These are phyloP conservation scores for Acromyrmex echinatior DNA, from an alignment of 1,140 invertebrate genomes.

Conservation along the genomic window DNA sequence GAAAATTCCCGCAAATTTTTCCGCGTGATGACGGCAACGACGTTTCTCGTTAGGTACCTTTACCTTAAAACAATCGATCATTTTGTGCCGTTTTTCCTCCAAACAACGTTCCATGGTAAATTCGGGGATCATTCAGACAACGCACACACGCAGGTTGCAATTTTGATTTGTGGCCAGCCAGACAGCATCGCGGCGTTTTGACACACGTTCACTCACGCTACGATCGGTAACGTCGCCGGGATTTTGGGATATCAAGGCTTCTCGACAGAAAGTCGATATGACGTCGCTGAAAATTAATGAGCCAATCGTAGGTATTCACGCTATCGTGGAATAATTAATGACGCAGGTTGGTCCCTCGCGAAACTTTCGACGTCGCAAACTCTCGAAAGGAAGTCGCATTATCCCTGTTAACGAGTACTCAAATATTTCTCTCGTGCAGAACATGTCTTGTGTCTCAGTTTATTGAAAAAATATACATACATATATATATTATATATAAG, in stretches of 20 bases:
- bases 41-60: not conserved
- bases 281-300: constrained; percentile 76
- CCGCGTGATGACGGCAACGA: not conserved
- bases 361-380: constrained; percentile 53
- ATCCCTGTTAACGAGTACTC: constrained; percentile 42
- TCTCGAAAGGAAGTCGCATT: constrained; percentile 26
- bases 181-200: constrained; percentile 46
- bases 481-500: not conserved
- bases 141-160: constrained; percentile 31
- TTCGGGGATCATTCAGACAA: too few relatives aligned
- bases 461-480: not conserved
- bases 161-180: constrained; percentile 70
- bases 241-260: constrained; percentile 64
- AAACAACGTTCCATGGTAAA: too few relatives aligned
- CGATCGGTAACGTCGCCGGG: constrained; percentile 49
- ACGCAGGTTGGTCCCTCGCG: constrained; percentile 7
- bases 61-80: constrained; percentile 10
- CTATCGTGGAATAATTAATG: constrained; percentile 72
- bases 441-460: not conserved
- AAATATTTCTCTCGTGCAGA: constrained; percentile 13
- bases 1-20: constrained; percentile 37
- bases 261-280: constrained; percentile 75
- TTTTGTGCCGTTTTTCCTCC: not conserved
- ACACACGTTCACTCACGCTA: constrained; percentile 29
- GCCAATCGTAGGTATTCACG: constrained; percentile 73